A percentile compares a stretch with the other conserved stretches of the same genome.
These are phyloP conservation scores for Macaria notata DNA, from an alignment of 2,888 invertebrate genomes.

Conservation along the genomic window DNA sequence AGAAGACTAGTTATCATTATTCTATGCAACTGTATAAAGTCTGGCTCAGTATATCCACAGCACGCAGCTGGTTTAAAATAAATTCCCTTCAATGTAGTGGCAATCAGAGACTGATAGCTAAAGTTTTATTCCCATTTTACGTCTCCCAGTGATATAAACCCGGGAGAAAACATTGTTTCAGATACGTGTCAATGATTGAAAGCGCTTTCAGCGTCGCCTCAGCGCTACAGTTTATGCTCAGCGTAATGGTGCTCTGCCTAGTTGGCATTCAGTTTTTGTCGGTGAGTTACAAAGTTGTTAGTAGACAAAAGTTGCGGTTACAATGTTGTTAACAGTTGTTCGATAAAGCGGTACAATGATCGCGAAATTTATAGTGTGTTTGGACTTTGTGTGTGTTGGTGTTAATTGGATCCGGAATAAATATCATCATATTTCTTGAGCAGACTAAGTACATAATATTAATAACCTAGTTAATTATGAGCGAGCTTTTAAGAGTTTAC, in stretches of 20 bases:
- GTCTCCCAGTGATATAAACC: slow-evolving; percentile 14
- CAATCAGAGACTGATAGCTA: slow-evolving; percentile 14
- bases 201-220: slow-evolving; percentile 75
- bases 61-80: too few species aligned
- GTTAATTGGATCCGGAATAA: too few species aligned
- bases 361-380: background rate
- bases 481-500: background rate
- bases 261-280: slow-evolving; percentile 75
- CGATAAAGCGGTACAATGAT: slow-evolving; percentile 6
- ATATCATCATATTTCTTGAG: too few species aligned
- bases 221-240: slow-evolving; percentile 76
- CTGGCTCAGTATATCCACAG: too few species aligned
- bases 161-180: slow-evolving; percentile 46
- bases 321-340: slow-evolving; percentile 11
- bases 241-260: slow-evolving; percentile 76
- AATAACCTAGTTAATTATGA: too few species aligned
- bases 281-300: slow-evolving; percentile 43
- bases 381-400: too few species aligned
- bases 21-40: too few species aligned
- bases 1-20: too few species aligned
- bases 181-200: slow-evolving; percentile 77
- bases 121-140: slow-evolving; percentile 21
- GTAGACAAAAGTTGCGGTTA: slow-evolving; percentile 7
- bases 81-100: slow-evolving; percentile 14
- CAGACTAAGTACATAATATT: too few species aligned